A percentile compares a stretch with the other conserved stretches of the same genome.
These are phyloP conservation scores for Microchrysa polita DNA, from an alignment of 2,888 invertebrate genomes.

Conservation along the genomic window DNA sequence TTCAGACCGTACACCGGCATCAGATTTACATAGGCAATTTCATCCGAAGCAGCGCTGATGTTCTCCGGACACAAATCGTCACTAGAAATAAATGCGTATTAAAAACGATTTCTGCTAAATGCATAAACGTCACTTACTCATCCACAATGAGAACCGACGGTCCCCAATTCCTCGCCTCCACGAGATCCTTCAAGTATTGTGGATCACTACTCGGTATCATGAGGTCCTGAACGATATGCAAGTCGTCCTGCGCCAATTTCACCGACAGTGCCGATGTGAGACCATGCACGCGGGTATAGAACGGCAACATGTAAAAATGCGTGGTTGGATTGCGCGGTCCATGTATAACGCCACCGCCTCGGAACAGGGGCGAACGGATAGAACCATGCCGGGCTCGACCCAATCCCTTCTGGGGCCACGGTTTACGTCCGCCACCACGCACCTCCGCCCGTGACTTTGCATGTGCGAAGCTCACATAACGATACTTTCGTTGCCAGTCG, in stretches of 20 bases:
- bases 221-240: conserved; percentile 88
- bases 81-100: conserved; percentile 67
- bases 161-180: conserved; percentile 92
- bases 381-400: conserved; percentile 94
- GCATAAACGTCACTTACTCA: conserved; percentile 70
- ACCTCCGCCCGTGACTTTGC: conserved; percentile 86
- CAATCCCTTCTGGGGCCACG: conserved; percentile 96
- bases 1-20: conserved; percentile 98
- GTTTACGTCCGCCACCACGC: conserved; percentile 89
- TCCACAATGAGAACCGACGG: conserved; percentile 94
- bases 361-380: conserved; percentile 87
- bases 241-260: conserved; percentile 94
- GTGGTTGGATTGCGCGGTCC: conserved; percentile 92
- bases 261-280: conserved; percentile 85
- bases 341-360: conserved; percentile 84
- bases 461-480: conserved; percentile 82
- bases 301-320: conserved; percentile 94
- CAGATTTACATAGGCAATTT: conserved; percentile 84
- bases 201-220: conserved; percentile 86
- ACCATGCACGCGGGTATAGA: conserved; percentile 78
- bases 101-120: conserved; percentile 31
- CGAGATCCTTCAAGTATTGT: conserved; percentile 79
- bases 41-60: conserved; percentile 82
- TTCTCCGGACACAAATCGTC: conserved; percentile 88
- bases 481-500: conserved; percentile 84